These are phyloP conservation scores for Falco naumanni DNA, from an alignment of 2,797 vertebrate genomes.

Conservation along the genomic window DNA sequence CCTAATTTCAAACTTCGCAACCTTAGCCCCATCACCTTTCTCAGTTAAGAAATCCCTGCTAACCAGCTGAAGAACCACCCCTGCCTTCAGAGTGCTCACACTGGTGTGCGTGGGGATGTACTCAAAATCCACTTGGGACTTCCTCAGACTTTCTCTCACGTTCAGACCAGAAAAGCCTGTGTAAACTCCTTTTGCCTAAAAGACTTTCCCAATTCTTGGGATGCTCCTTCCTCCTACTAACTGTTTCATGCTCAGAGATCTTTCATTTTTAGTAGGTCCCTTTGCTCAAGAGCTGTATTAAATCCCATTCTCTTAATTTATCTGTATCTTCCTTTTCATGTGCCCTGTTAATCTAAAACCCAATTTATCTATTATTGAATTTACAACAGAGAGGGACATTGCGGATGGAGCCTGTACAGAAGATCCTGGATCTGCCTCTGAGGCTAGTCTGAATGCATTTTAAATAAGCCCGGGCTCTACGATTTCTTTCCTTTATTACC, in stretches of 20 bases:
- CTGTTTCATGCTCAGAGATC: neutral
- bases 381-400: neutral
- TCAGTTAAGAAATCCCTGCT: neutral
- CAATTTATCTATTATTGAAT: neutral
- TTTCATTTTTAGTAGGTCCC: neutral
- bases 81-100: neutral
- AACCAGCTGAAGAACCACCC: neutral
- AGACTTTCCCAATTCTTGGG: neutral
- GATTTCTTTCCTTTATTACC: neutral
- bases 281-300: neutral
- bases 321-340: neutral
- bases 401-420: neutral
- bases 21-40: neutral
- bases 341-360: neutral
- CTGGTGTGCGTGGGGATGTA: neutral
- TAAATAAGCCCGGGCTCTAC: neutral
- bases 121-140: neutral
- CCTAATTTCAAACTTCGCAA: neutral
- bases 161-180: neutral
- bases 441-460: neutral
- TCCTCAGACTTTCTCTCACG: neutral
- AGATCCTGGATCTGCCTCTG: neutral
- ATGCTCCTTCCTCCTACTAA: neutral
- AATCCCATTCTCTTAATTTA: neutral
- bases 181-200: neutral